These are phyloP conservation scores for Orientallactaga bullata DNA, from an alignment of 2,113 vertebrate species.

Conservation along the genomic window DNA sequence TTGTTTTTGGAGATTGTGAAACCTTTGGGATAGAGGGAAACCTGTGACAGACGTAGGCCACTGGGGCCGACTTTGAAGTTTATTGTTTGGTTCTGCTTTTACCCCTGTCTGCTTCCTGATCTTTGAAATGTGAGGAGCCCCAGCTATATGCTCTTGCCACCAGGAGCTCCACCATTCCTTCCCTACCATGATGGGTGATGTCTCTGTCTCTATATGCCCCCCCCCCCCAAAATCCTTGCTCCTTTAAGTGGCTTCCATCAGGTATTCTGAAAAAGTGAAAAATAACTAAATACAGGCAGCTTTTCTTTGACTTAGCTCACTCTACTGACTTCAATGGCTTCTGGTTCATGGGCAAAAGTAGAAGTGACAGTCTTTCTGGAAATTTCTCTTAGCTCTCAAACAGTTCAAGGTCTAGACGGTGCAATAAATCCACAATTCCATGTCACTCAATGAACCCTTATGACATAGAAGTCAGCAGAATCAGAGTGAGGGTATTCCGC, in stretches of 20 bases:
- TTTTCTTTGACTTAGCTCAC: neutral
- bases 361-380: neutral
- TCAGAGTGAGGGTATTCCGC: neutral
- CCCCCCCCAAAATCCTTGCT: neutral
- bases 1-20: neutral
- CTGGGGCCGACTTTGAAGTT: neutral
- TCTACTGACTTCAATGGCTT: neutral
- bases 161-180: neutral
- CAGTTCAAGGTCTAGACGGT: neutral
- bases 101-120: neutral
- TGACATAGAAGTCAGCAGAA: slow-evolving; percentile 24
- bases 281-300: neutral
- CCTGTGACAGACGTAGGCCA: neutral
- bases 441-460: neutral
- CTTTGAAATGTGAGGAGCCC: neutral
- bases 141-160: neutral
- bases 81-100: neutral
- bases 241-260: neutral
- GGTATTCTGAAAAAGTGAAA: neutral
- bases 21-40: neutral
- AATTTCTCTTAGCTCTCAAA: neutral
- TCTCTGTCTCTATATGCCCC: neutral
- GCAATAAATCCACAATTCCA: neutral
- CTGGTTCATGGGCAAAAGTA: neutral
- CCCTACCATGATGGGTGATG: neutral